phyloP scores from a whole-genome alignment of 2,888 invertebrate species.

The Lithosia quadra region DNA sequence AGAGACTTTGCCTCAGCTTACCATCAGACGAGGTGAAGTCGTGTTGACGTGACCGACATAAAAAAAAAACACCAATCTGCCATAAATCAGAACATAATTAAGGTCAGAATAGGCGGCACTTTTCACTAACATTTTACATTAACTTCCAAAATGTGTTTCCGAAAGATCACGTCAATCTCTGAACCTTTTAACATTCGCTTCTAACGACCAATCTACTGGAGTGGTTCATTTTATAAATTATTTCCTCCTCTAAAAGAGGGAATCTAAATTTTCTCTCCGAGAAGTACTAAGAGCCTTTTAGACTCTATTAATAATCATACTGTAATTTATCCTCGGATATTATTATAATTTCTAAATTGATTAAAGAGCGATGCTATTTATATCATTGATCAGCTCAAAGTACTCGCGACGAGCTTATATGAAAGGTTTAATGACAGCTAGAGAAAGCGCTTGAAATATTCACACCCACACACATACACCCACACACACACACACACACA shows the following conservation, averaged over 20 bases:
- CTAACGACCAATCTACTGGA: slow-evolving; percentile 43
- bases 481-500: too few relatives aligned
- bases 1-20: too few relatives aligned
- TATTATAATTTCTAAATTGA: too few relatives aligned
- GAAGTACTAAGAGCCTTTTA: slow-evolving; percentile 12
- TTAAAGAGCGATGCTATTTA: too few relatives aligned
- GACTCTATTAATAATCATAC: background rate
- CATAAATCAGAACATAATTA: slow-evolving; percentile 6
- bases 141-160: slow-evolving; percentile 33
- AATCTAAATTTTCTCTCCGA: slow-evolving; percentile 31
- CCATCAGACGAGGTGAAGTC: too few relatives aligned
- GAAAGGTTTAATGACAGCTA: too few relatives aligned
- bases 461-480: too few relatives aligned
- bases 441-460: too few relatives aligned
- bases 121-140: slow-evolving; percentile 21
- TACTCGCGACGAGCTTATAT: too few relatives aligned
- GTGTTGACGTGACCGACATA: too few relatives aligned
- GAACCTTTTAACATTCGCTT: slow-evolving; percentile 34
- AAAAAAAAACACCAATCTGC: background rate
- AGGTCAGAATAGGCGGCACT: slow-evolving; percentile 13
- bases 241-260: slow-evolving; percentile 34
- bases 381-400: too few relatives aligned
- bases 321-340: background rate
- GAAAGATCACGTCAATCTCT: slow-evolving; percentile 36
- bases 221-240: slow-evolving; percentile 51